Percentiles rank a stretch among this genome's conserved stretches.
These are phyloP conservation scores for Aphodius sticticus DNA, from an alignment of 2,888 invertebrate genomes.

Conservation along the genomic window DNA sequence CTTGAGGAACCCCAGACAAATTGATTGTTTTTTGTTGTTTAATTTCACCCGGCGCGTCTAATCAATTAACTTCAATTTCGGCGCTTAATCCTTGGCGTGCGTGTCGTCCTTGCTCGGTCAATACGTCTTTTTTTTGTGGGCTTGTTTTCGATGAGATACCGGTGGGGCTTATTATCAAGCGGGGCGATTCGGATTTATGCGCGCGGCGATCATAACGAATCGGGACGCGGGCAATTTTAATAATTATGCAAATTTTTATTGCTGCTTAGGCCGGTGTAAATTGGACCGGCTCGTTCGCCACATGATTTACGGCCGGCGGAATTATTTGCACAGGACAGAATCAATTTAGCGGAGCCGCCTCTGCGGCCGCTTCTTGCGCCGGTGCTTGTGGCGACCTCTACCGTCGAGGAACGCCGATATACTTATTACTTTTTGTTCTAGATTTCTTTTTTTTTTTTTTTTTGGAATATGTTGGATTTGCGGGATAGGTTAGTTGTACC, in stretches of 20 bases:
- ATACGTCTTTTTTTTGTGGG: background rate
- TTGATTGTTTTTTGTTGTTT: background rate
- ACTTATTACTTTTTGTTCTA: background rate
- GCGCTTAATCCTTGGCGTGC: background rate
- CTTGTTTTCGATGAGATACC: background rate
- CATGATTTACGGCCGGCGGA: constrained; percentile 17
- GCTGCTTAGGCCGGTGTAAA: constrained; percentile 24
- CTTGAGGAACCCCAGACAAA: too few relatives aligned
- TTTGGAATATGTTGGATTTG: too few relatives aligned
- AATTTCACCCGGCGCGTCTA: background rate
- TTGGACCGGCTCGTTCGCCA: constrained; percentile 11
- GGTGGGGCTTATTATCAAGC: background rate
- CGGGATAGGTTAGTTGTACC: too few relatives aligned
- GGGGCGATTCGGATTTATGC: background rate
- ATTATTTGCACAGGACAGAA: constrained; percentile 24
- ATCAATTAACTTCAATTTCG: background rate
- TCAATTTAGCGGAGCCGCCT: constrained; percentile 17
- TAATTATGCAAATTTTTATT: constrained; percentile 27
- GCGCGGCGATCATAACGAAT: constrained; percentile 19
- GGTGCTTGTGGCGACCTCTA: background rate
- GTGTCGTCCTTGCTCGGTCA: background rate
- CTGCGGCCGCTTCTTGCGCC: background rate
- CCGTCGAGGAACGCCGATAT: background rate
- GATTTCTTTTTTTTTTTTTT: too few relatives aligned
- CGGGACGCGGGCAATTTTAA: constrained; percentile 26